Base-by-base conservation (phyloP, 2,888 invertebrate species). In the Lepidocyrtinus sp. region DNA sequence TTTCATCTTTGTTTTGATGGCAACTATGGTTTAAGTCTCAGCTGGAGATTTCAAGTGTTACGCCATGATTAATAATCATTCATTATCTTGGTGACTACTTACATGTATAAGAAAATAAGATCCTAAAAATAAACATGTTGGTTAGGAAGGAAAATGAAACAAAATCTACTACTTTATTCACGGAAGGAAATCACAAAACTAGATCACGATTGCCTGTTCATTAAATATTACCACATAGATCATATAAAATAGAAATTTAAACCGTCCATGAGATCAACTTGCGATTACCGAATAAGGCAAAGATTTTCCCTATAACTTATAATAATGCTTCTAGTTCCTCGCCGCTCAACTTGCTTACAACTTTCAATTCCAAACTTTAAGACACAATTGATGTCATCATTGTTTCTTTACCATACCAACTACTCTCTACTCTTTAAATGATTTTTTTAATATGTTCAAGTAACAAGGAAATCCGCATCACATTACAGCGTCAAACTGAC, bases 41-140 rank as follows among this genome's bases (percentile, higher is more conserved):
- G 81, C 81, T 81, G 81, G 81, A 77, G 81, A 77, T 74, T 69
- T 69, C 70, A 72, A 69, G 76, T 81, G 71, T 71, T 75, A 25
- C 67, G 61, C 70, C 75, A 76, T 76, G 75, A 71, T 75, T 71
- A 71, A 78, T 61, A 67, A 78, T 65, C 21, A 21, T 59, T 25
- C 22, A 71, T 36, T 46, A 46, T 64, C 76, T 17, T 63, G 17
- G 63, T 70, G 62, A 50, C 27, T 45, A 64, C 50, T 26, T 75
- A 55, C 62, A 62, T 69, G 50, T 46, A 69, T 69, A 63, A 74
- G 67, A 45, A 50, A 36, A 36, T 36, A 12, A 7, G 50, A 46
- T 9, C 15, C 46, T 12, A 46, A 46, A 7, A 36, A 71, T 61
- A 71, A 61, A 21, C 3, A 73, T 17, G 22, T 63, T 9, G 25